Percentiles rank a stretch among this genome's conserved stretches.
Evolutionary conservation across 2,113 vertebrate species (phyloP).

Genomic region (Dunckerocampus dactyliophorus): DNA sequence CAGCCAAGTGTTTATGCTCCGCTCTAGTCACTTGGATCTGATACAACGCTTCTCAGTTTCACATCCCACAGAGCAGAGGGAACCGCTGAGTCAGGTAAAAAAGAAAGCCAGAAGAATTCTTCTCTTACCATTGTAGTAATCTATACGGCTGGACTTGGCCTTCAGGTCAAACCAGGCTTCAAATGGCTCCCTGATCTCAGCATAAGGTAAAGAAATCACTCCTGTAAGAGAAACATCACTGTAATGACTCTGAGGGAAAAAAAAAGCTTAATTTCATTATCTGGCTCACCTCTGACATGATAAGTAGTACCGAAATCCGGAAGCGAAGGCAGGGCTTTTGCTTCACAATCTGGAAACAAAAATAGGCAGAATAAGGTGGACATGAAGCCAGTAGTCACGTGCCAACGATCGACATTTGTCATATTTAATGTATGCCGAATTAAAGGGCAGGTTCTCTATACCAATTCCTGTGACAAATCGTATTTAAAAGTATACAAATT

Average conservation of each 20-base stretch:
- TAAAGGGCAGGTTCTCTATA: not conserved
- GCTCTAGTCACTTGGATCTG: slow-evolving; percentile 22
- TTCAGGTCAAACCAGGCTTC: slow-evolving; percentile 79
- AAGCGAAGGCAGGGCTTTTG: slow-evolving; percentile 37
- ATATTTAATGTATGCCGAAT: not conserved
- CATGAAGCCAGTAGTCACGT: too few relatives aligned
- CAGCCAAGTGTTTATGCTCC: slow-evolving; percentile 1
- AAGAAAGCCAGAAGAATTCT: not conserved
- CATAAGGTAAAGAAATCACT: slow-evolving; percentile 76
- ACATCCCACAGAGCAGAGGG: slow-evolving; percentile 6
- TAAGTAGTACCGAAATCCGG: slow-evolving; percentile 76
- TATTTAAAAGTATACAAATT: fast-evolving
- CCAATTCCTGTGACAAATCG: fast-evolving
- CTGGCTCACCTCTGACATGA: slow-evolving; percentile 77
- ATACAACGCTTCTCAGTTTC: slow-evolving; percentile 44
- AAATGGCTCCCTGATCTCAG: slow-evolving; percentile 81
- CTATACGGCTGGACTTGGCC: slow-evolving; percentile 69
- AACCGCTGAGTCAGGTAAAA: not conserved
- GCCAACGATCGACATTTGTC: too few relatives aligned
- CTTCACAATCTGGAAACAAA: slow-evolving; percentile 55
- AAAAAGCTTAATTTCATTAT: not conserved
- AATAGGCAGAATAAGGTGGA: too few relatives aligned
- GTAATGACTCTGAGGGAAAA: not conserved
- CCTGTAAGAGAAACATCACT: slow-evolving; percentile 48
- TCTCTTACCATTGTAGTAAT: slow-evolving; percentile 72